phyloP scores from a whole-genome alignment of 2,888 invertebrate species.

The Strigamia crassipes region DNA sequence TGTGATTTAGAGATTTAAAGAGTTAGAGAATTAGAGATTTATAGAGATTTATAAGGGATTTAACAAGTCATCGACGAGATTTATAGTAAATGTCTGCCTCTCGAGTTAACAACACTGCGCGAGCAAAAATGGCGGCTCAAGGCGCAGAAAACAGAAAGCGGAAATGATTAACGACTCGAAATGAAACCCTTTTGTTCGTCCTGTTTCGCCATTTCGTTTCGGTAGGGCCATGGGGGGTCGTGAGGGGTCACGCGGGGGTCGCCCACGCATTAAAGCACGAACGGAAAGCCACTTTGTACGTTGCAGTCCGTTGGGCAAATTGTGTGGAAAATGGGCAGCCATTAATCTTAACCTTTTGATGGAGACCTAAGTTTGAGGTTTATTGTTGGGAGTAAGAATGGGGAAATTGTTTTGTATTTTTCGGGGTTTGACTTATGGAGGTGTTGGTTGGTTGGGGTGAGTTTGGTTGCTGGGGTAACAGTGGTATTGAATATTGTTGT shows the following conservation, averaged over 20 bases:
- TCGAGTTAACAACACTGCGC: too few relatives aligned
- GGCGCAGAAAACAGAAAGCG: not conserved
- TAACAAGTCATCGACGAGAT: too few relatives aligned
- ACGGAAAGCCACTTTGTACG: conserved; percentile 22
- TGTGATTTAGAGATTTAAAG: too few relatives aligned
- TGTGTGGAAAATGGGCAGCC: conserved; percentile 42
- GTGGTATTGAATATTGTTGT: not conserved
- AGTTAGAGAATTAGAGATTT: too few relatives aligned
- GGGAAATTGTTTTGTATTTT: too few relatives aligned
- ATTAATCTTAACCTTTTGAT: conserved; percentile 29
- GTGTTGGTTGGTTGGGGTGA: not conserved
- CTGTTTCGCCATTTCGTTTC: conserved; percentile 5
- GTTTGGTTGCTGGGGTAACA: not conserved
- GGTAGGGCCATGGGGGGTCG: not conserved
- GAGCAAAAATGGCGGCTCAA: not conserved
- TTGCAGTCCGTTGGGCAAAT: conserved; percentile 24
- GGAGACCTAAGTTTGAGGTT: not conserved
- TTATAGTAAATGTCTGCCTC: too few relatives aligned
- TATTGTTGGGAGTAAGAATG: too few relatives aligned
- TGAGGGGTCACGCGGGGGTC: not conserved
- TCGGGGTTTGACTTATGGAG: too few relatives aligned
- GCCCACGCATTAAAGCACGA: conserved; percentile 14
- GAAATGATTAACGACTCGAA: conserved; percentile 26
- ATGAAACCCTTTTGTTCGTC: conserved; percentile 7
- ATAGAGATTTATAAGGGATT: too few relatives aligned